These are phyloP conservation scores for Troides helena DNA, from an alignment of 2,888 invertebrate species.

Conservation along the genomic window DNA sequence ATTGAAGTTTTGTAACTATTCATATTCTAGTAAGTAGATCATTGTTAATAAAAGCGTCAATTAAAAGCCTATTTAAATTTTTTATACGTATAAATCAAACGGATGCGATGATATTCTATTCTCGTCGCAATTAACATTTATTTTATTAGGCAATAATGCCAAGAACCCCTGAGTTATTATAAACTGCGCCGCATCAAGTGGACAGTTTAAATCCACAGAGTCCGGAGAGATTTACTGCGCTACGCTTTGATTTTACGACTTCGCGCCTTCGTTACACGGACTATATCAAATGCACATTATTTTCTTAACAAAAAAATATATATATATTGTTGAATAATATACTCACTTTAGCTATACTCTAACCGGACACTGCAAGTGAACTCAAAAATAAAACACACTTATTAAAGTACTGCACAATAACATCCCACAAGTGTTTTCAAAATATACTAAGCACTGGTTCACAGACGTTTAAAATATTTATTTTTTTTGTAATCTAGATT, in stretches of 20 bases:
- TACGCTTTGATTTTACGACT: conserved; percentile 68
- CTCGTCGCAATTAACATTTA: conserved; percentile 41
- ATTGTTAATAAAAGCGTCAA: conserved; percentile 8
- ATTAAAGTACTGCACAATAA: conserved; percentile 54
- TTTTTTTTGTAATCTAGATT: conserved; percentile 21
- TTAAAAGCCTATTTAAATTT: conserved; percentile 32
- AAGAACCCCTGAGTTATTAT: conserved; percentile 61
- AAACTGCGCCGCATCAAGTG: conserved; percentile 66
- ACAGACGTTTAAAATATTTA: conserved; percentile 35
- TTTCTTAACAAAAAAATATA: conserved; percentile 38
- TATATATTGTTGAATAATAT: conserved; percentile 40
- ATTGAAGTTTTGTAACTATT: too few relatives aligned
- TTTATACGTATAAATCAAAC: conserved; percentile 13
- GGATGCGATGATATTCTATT: conserved; percentile 20
- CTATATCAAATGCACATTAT: conserved; percentile 53
- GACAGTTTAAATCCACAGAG: conserved; percentile 66
- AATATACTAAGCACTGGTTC: conserved; percentile 48
- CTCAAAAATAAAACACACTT: conserved; percentile 41
- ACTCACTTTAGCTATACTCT: conserved; percentile 62
- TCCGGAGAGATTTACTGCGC: conserved; percentile 69
- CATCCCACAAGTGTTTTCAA: conserved; percentile 65
- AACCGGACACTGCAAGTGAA: conserved; percentile 42
- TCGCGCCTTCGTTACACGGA: conserved; percentile 50
- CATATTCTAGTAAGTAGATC: too few relatives aligned
- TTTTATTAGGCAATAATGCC: conserved; percentile 56